Evolutionary conservation across 2,113 vertebrate species (phyloP), one percentile per base, ranked within the genome.

Genomic region (Osmerus mordax): DNA sequence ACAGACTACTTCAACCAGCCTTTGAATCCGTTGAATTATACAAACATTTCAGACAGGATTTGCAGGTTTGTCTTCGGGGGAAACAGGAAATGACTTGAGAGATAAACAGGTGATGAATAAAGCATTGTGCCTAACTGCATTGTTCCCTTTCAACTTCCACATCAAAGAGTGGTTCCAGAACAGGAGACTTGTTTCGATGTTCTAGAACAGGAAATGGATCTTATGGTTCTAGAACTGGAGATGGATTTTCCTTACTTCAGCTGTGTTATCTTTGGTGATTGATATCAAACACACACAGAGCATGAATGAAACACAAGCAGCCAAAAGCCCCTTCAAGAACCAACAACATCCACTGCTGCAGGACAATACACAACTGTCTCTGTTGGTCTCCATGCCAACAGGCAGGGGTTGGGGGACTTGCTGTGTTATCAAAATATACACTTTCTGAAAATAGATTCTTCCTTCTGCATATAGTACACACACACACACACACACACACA

Each of bases 211-310:
- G 88, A 90, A 83, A 89, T 9, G 41, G 1, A 11, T 47, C 7
- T 47, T 47, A 9, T 47, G 41, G 8, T 47, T 11, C 9, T 2
- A 47, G 41, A 47, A 47, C 41, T 47, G 41, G 41, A 36, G 32
- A 36, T 83, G 82, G 71, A 53, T 87, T 87, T 90, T 87, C 83
- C 86, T 87, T 89, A 84, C 85, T 82, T 84, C 86, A 79, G 84
- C 86, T 88, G 84, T 81, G 84, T 86, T 86, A 83, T 87, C 83
- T 83, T 89, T 71, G 85, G 90, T 88, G 88, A 90, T 90, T 83
- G 75, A 89, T 89, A 89, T 89, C 84, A 90, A 91, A 87, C 87
- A 88, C 85, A 85, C 85, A 70, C 78, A n/a, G 70, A 41, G 61
- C 84, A 80, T 87, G 89, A 91, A 89, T 89, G 83, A 89, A 84